Evolutionary conservation across 2,113 vertebrate species (phyloP).

Genomic region (Acrocephalus arundinaceus): DNA sequence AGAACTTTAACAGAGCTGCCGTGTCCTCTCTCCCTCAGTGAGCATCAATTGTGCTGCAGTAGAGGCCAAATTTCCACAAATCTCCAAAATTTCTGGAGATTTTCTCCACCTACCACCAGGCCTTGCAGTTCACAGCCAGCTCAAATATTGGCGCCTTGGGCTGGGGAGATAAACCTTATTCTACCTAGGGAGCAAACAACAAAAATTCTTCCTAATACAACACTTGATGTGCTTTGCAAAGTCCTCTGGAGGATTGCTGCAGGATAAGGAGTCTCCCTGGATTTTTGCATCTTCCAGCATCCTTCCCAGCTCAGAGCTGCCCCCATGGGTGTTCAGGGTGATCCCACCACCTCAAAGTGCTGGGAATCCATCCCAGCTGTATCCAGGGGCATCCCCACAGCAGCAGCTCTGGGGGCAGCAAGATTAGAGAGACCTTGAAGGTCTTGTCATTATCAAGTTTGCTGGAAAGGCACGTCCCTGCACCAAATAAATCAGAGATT

Average conservation of each 20-base stretch:
- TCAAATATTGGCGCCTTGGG: fast-evolving
- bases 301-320: not conserved
- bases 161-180: not conserved
- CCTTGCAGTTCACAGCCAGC: not conserved
- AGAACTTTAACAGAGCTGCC: not conserved
- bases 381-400: fast-evolving
- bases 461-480: not conserved
- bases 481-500: not conserved
- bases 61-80: not conserved
- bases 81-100: not conserved
- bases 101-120: not conserved
- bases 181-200: not conserved
- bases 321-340: not conserved
- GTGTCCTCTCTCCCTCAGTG: not conserved
- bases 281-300: not conserved
- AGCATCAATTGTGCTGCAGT: not conserved
- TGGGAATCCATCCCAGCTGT: not conserved
- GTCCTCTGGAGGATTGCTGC: not conserved
- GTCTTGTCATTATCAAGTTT: fast-evolving
- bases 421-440: not conserved
- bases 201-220: fast-evolving
- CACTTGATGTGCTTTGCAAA: not conserved
- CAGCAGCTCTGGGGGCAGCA: not conserved
- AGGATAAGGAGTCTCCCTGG: not conserved
- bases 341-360: not conserved